Conservation (phyloP, 2,888 invertebrate species). For the Ennomos erosarius region DNA sequence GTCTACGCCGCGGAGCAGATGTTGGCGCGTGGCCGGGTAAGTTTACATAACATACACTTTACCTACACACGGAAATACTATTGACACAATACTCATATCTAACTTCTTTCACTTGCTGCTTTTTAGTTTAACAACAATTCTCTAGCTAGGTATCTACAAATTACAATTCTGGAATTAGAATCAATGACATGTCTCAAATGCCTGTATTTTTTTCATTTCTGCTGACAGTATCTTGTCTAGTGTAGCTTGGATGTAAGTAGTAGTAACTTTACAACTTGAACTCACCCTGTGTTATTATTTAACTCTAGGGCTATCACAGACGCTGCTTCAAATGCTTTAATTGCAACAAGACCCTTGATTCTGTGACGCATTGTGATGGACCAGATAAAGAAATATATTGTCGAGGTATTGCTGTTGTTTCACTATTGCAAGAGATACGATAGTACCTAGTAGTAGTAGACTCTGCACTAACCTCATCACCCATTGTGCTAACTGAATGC, state of each 20-base stretch:
- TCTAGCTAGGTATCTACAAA: not conserved
- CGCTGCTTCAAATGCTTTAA: slow-evolving; percentile 95
- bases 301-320: slow-evolving; percentile 93
- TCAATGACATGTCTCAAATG: no score
- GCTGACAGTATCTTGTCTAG: not conserved
- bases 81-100: slow-evolving; percentile 1
- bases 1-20: slow-evolving; percentile 97
- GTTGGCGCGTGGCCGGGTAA: slow-evolving; percentile 95
- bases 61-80: not conserved
- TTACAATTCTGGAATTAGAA: no score
- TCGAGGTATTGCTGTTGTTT: slow-evolving; percentile 88
- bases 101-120: slow-evolving; percentile 15
- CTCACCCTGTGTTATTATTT: slow-evolving; percentile 50
- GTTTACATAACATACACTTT: slow-evolving; percentile 51
- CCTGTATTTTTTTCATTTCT: not conserved
- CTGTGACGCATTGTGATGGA: slow-evolving; percentile 96
- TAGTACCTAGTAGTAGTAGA: slow-evolving; percentile 42
- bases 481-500: slow-evolving; percentile 74
- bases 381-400: slow-evolving; percentile 97
- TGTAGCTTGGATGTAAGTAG: slow-evolving; percentile 4
- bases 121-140: not conserved
- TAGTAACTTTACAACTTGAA: slow-evolving; percentile 23
- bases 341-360: slow-evolving; percentile 94
- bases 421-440: slow-evolving; percentile 44
- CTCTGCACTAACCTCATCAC: slow-evolving; percentile 63